These are phyloP conservation scores for Danaus plexippus DNA, from an alignment of 1,140 invertebrate genomes.

Conservation along the genomic window DNA sequence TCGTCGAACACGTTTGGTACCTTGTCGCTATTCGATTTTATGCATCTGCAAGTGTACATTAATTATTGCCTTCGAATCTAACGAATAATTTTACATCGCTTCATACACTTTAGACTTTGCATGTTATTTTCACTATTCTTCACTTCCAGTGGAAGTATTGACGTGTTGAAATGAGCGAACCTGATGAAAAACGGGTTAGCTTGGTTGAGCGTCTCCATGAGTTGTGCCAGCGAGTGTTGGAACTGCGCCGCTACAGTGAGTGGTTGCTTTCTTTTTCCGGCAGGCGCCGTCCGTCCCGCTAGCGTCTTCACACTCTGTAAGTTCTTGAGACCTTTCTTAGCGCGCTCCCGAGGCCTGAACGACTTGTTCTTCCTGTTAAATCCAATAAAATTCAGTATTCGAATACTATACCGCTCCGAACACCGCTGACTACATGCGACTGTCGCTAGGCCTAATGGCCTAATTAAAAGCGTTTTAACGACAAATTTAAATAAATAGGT, in stretches of 20 bases:
- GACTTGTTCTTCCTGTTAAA: constrained; percentile 89
- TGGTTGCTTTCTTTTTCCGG: constrained; percentile 87
- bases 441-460: background rate
- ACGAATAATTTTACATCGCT: too few relatives aligned
- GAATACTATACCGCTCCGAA: constrained; percentile 9
- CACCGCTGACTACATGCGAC: constrained; percentile 14
- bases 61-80: too few relatives aligned
- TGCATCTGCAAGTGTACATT: constrained; percentile 74
- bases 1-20: constrained; percentile 94
- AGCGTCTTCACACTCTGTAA: constrained; percentile 91
- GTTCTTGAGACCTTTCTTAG: constrained; percentile 88
- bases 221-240: constrained; percentile 89
- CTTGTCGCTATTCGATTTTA: constrained; percentile 95
- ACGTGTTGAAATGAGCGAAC: constrained; percentile 22
- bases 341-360: constrained; percentile 84
- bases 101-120: too few relatives aligned
- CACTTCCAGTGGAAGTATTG: too few relatives aligned
- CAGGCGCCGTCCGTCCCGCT: constrained; percentile 78
- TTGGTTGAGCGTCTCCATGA: constrained; percentile 95
- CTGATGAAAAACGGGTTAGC: constrained; percentile 97
- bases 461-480: too few relatives aligned
- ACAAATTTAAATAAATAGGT: too few relatives aligned
- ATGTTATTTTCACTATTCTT: too few relatives aligned
- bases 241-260: constrained; percentile 95
- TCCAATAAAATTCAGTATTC: background rate